These are phyloP conservation scores for Jordanella pulchra DNA, from an alignment of 2,797 vertebrate genomes.

Conservation along the genomic window DNA sequence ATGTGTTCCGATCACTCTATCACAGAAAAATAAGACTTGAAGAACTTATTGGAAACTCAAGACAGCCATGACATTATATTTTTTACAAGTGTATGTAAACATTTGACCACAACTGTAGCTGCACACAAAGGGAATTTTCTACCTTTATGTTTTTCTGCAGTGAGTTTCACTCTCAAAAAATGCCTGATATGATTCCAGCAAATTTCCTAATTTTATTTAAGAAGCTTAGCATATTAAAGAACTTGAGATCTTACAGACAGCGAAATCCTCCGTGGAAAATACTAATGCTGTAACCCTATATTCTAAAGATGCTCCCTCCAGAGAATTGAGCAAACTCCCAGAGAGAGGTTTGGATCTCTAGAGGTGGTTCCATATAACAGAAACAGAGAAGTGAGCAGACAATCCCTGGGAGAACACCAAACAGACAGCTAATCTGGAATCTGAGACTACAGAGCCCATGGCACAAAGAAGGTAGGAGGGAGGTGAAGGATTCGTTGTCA, in stretches of 20 bases:
- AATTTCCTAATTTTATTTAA: slow-evolving; percentile 79
- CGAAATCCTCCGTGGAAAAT: slow-evolving; percentile 51
- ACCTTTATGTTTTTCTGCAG: slow-evolving; percentile 51
- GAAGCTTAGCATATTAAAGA: slow-evolving; percentile 70
- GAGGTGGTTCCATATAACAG: background rate
- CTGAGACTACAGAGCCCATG: slow-evolving; percentile 37
- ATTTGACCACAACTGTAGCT: too few relatives aligned
- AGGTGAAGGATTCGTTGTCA: slow-evolving; percentile 52
- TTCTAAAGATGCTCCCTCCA: slow-evolving; percentile 16
- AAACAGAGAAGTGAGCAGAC: background rate
- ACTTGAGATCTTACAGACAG: slow-evolving; percentile 52
- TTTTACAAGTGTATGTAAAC: too few relatives aligned
- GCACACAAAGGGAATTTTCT: slow-evolving; percentile 40
- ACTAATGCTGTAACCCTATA: slow-evolving; percentile 33
- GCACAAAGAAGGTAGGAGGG: slow-evolving; percentile 27
- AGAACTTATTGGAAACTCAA: too few relatives aligned
- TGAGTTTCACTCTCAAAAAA: slow-evolving; percentile 66
- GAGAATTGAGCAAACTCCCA: slow-evolving; percentile 30
- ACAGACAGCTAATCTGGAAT: slow-evolving; percentile 24
- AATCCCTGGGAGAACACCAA: slow-evolving; percentile 12
- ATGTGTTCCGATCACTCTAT: too few relatives aligned
- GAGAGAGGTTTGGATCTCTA: slow-evolving; percentile 2
- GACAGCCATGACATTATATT: too few relatives aligned
- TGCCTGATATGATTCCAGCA: slow-evolving; percentile 76
- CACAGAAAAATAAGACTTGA: too few relatives aligned